Evolutionary conservation across 2,888 invertebrate species (phyloP).

Genomic region (Bibio marci): DNA sequence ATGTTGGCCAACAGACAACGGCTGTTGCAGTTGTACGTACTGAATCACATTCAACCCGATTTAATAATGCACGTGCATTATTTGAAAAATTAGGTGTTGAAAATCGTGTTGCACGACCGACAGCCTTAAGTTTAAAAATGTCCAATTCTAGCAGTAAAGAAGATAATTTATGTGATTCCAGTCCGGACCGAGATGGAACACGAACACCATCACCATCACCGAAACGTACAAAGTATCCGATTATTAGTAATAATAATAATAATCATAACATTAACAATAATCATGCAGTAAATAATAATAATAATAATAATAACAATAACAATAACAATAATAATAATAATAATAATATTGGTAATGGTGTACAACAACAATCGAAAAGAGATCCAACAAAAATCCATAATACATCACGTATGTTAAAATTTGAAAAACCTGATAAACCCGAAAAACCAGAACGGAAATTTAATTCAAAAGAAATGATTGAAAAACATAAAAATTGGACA

Average conservation of each 20-base stretch:
- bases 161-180: slow-evolving; percentile 27
- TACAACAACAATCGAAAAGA: slow-evolving; percentile 25
- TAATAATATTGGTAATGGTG: slow-evolving; percentile 26
- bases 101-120: slow-evolving; percentile 31
- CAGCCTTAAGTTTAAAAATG: slow-evolving; percentile 21
- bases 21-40: slow-evolving; percentile 65
- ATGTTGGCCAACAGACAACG: slow-evolving; percentile 26
- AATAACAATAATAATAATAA: slow-evolving; percentile 12
- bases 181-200: slow-evolving; percentile 23
- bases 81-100: slow-evolving; percentile 79
- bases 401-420: slow-evolving; percentile 40
- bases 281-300: slow-evolving; percentile 13
- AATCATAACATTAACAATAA: slow-evolving; percentile 26
- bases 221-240: slow-evolving; percentile 23
- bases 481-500: slow-evolving; percentile 84
- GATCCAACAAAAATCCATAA: slow-evolving; percentile 20
- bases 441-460: slow-evolving; percentile 72
- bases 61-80: slow-evolving; percentile 78
- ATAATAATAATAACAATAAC: slow-evolving; percentile 15
- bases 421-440: slow-evolving; percentile 46
- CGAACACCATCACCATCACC: slow-evolving; percentile 29
- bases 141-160: slow-evolving; percentile 27
- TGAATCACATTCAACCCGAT: slow-evolving; percentile 77
- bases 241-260: slow-evolving; percentile 14
- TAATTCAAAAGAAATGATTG: slow-evolving; percentile 70